Base-by-base conservation (phyloP, 2,113 vertebrate genomes). In the Nanorana parkeri region DNA sequence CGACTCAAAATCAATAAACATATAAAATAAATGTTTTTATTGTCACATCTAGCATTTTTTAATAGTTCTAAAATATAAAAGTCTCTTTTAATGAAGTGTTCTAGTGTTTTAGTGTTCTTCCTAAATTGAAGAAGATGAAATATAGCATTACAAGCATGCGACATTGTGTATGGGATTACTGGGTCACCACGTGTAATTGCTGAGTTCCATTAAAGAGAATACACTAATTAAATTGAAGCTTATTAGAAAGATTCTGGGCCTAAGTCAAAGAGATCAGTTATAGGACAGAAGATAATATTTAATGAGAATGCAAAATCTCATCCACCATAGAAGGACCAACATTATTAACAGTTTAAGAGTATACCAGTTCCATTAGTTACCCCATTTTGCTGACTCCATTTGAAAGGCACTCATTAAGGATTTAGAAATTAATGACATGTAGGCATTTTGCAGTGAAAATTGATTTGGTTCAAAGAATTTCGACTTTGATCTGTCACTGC, bases 311-410 rank as follows among this genome's bases (percentile, higher is more conserved):
- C 21, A 56, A 29, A 73, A 58, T 73, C 69, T 32, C 3, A 74
- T 74, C 28, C n/a, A 36, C 17, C 21, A n/a, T 20, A 32, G 16
- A 3, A 58, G 19, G 54, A 21, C 20, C 55, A 74, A 60, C 7
- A 20, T 58, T 60, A 74, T 74, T 74, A 74, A 19, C 26, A 21
- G 19, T 26, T 56, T 36, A 74, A 21, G 28, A 74, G 54, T 11
- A 28, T 32, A 23, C 19, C 28, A 23, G 21, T 60, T 74, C 21
- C 28, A 29, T 36, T 60, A 32, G 20, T 3, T 11, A 6, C 29
- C 26, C 24, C 20, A 5, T 28, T 60, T n/a, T 55, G 5, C 17
- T n/a, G 26, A 55, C n/a, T 58, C 26, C 6, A 58, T 19, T 58
- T 60, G 1, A 60, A 74, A 15, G 54, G 36, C 54, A 74, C 26